phyloP scores from a whole-genome alignment of 2,888 invertebrate species.

The Acleris emargana region DNA sequence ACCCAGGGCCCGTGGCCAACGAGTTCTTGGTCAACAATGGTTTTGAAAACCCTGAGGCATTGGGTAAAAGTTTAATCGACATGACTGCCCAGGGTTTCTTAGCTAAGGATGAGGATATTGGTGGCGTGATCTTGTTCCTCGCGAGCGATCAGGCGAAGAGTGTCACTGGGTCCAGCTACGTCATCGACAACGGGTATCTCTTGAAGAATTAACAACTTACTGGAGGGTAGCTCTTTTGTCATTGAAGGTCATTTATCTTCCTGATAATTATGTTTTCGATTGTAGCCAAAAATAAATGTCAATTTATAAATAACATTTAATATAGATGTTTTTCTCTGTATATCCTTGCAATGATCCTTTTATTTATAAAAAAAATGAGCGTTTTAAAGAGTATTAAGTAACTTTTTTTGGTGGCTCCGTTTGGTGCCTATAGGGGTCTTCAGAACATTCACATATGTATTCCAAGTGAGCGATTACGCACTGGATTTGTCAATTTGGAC shows the following conservation, averaged over 20 bases:
- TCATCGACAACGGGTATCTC: constrained; percentile 10
- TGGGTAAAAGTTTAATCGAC: neutral
- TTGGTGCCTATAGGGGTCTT: too few species aligned
- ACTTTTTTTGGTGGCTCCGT: too few species aligned
- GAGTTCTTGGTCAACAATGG: constrained; percentile 8
- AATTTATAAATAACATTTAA: too few species aligned
- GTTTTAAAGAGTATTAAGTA: too few species aligned
- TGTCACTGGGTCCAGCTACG: constrained; percentile 11
- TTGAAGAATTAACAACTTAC: neutral
- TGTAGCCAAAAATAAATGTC: too few species aligned
- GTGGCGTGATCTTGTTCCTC: constrained; percentile 3
- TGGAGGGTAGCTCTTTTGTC: neutral
- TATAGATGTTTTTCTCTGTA: too few species aligned
- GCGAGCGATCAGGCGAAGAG: constrained; percentile 15
- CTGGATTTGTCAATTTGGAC: too few species aligned
- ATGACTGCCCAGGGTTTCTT: constrained; percentile 2
- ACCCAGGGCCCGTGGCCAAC: constrained; percentile 76
- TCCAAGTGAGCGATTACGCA: too few species aligned
- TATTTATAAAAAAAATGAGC: too few species aligned
- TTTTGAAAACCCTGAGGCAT: neutral
- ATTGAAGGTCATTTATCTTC: neutral
- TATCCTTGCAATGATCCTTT: too few species aligned
- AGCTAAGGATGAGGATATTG: constrained; percentile 3
- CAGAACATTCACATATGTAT: too few species aligned
- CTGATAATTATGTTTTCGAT: neutral